Base-by-base conservation (phyloP, 2,888 invertebrate genomes). In the Eupithecia dodoneata region DNA sequence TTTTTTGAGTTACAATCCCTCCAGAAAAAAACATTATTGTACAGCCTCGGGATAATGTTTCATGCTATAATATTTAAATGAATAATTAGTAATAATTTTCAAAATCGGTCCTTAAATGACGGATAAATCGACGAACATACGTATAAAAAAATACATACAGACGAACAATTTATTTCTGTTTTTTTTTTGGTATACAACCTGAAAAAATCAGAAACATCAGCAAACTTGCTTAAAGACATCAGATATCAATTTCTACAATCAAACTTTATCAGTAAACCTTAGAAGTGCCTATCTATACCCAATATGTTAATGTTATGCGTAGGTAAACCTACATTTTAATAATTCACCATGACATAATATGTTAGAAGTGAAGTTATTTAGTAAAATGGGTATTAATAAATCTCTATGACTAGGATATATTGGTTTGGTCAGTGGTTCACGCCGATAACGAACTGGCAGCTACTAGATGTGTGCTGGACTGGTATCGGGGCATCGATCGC, bases 391-490 rank as follows among this genome's bases (percentile, higher is more conserved):
- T 83, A 85, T 88, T 87, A 85, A 91, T 92, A 91, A 91, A 92
- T 92, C 91, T 90, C 87, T 85, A 84, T 90, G 91, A 92, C 91
- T 91, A 89, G 89, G 91, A 91, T 91, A 90, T 90, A 92, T 92
- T 89, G 89, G 89, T 89, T 88, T 86, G 86, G 87, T 85, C 83
- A 86, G 86, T 85, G 89, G 88, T 90, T 90, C 86, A 88, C 90
- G 87, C 88, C 88, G 91, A 91, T 90, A 90, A 90, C 88, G 86
- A 86, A 89, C 87, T 86, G 86, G 87, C 85, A 86, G 91, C 91
- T 92, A 90, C 92, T 91, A 91, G 91, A 91, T 91, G 91, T 88
- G 88, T 83, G 83, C 84, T 83, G 87, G 81, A 81, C 82, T 84
- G 85, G 81, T 90, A 91, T 91, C 91, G 82, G 82, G 76, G 85